phyloP scores from a whole-genome alignment of 2,888 invertebrate genomes.

The Tipula vernalis region DNA sequence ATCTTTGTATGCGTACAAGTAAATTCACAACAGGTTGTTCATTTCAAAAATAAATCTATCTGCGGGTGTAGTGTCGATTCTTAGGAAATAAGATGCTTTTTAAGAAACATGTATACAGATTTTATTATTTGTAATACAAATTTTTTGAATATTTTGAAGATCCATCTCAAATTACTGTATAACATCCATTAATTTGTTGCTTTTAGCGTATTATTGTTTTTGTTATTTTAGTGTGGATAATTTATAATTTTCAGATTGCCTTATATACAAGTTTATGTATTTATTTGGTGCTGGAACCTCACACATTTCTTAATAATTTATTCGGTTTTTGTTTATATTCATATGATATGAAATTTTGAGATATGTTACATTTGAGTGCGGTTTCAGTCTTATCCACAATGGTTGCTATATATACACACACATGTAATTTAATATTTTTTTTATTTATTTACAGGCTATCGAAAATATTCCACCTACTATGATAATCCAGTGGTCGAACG shows the following conservation, averaged over 20 bases:
- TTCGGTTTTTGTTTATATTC: background rate
- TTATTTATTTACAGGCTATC: constrained; percentile 19
- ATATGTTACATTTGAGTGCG: background rate
- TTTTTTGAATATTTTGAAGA: background rate
- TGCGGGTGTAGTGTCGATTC: background rate
- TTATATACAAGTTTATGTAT: background rate
- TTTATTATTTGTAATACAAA: background rate
- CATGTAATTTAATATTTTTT: constrained; percentile 7
- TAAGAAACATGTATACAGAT: background rate
- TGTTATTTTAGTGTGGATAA: background rate
- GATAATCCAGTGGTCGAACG: constrained; percentile 28
- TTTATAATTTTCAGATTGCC: background rate
- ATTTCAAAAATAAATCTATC: background rate
- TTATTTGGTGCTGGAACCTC: background rate
- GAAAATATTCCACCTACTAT: constrained; percentile 27
- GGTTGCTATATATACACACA: background rate
- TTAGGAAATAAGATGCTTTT: background rate
- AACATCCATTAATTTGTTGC: background rate
- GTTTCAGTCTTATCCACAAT: background rate
- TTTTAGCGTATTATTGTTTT: background rate
- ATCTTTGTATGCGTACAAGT: background rate
- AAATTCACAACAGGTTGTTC: background rate
- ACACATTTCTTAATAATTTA: background rate
- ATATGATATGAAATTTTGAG: background rate
- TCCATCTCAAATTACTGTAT: background rate